Percentiles rank a stretch among this genome's conserved stretches.
phyloP scores from a whole-genome alignment of 2,113 vertebrate species.

The Amphiprion percula region DNA sequence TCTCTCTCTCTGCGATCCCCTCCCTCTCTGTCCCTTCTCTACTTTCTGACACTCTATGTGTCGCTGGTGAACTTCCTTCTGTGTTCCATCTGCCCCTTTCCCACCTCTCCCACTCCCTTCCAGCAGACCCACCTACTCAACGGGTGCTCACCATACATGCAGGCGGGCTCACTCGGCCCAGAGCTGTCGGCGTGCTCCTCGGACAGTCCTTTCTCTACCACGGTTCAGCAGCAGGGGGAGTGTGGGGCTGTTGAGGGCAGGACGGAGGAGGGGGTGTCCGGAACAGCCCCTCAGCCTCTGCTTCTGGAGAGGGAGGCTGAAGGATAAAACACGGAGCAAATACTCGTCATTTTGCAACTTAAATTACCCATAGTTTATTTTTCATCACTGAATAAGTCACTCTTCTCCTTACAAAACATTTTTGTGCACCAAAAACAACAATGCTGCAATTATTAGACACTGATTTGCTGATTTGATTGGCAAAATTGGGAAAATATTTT shows the following conservation, averaged over 20 bases:
- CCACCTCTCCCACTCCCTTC: slow-evolving; percentile 88
- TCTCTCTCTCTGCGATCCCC: slow-evolving; percentile 36
- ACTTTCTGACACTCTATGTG: slow-evolving; percentile 86
- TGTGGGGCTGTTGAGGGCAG: slow-evolving; percentile 29
- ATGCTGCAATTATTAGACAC: neutral
- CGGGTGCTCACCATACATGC: slow-evolving; percentile 84
- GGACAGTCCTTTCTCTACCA: slow-evolving; percentile 60
- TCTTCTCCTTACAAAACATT: too few relatives aligned
- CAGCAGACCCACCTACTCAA: slow-evolving; percentile 89
- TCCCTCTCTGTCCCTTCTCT: slow-evolving; percentile 76
- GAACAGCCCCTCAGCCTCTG: slow-evolving; percentile 4
- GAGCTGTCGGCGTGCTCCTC: slow-evolving; percentile 72
- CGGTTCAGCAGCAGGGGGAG: slow-evolving; percentile 72
- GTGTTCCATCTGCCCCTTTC: slow-evolving; percentile 90
- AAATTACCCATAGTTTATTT: neutral
- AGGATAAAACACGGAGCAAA: slow-evolving; percentile 15
- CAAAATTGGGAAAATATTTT: neutral
- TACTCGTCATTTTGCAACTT: neutral
- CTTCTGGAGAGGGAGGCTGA: slow-evolving; percentile 14
- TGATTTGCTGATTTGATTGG: neutral
- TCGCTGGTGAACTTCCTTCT: slow-evolving; percentile 90
- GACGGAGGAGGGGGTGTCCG: neutral
- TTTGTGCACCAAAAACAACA: too few relatives aligned
- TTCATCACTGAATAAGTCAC: neutral
- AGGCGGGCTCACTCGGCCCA: slow-evolving; percentile 68